Evolutionary conservation across 2,113 vertebrate species (phyloP), one percentile per base, ranked within the genome.

Genomic region (Alouatta palliata): DNA sequence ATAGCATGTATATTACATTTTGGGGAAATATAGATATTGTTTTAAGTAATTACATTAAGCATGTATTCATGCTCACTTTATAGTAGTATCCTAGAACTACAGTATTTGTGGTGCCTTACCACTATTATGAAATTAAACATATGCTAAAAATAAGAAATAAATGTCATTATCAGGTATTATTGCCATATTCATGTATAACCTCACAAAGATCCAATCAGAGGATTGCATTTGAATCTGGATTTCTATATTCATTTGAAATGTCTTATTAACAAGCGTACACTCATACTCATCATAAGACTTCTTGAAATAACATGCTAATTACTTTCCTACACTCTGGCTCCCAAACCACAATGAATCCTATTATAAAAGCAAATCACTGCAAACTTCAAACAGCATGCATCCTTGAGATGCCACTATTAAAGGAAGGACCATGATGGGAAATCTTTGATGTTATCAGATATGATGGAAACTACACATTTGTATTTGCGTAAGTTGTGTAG

Each of bases 291-390:
- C 97, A 91, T 75, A 71, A 97, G 66, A 27, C 45, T 96, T 43
- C 89, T 97, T 98, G 47, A 79, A 97, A 97, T 95, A 96, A 93
- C 97, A 97, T 94, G 96, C 19, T 40, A 98, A 98, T 98, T 93
- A 95, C 49, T 87, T 96, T 84, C n/a, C 77, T 91, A 93, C 93
- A 98, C 95, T 94, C 92, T 97, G 87, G 4, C 89, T 98, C 82
- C 92, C 97, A 96, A 97, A 87, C 81, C 97, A 98, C 98, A 96
- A 96, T 97, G 95, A 98, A 90, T 94, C 81, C 90, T 97, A 92
- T 98, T 98, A 97, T 93, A 94, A 97, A 98, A 98, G 94, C 94
- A 98, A 98, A 97, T 97, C 96, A 97, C 61, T 97, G 87, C 86
- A 97, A 98, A 98, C 91, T 98, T 98, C 97, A 97, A 98, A 98